Percentiles rank a stretch among this genome's conserved stretches.
Evolutionary conservation across 2,797 vertebrate genomes (phyloP).

Genomic region (Falco berigora): DNA sequence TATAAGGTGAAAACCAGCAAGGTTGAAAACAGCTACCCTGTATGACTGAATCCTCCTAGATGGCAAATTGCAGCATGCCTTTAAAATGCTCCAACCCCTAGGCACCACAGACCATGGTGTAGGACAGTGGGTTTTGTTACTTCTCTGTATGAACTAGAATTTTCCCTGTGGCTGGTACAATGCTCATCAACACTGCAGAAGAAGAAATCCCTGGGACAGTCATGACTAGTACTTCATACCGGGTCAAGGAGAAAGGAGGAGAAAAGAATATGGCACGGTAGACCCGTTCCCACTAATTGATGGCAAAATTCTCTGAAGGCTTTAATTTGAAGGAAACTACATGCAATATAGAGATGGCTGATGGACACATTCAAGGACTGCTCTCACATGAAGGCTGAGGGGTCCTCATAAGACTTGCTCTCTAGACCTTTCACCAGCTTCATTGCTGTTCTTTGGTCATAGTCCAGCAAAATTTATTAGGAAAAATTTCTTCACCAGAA

Average conservation of each 20-base stretch:
- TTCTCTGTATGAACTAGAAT: neutral
- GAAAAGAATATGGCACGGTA: neutral
- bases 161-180: neutral
- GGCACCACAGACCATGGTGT: no score
- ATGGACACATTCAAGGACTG: neutral
- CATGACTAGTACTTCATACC: neutral
- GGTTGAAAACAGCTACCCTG: neutral
- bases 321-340: neutral
- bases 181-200: neutral
- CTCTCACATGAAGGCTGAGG: neutral
- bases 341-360: neutral
- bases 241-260: neutral
- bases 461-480: no score
- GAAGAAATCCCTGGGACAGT: neutral
- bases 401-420: no score
- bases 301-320: neutral
- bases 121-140: neutral
- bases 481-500: no score
- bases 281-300: rapidly evolving
- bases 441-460: no score
- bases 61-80: neutral
- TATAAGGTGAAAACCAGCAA: neutral
- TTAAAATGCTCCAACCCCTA: neutral
- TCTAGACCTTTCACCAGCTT: no score
- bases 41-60: neutral